phyloP scores from a whole-genome alignment of 2,888 invertebrate genomes.

The Bimastos eiseni region DNA sequence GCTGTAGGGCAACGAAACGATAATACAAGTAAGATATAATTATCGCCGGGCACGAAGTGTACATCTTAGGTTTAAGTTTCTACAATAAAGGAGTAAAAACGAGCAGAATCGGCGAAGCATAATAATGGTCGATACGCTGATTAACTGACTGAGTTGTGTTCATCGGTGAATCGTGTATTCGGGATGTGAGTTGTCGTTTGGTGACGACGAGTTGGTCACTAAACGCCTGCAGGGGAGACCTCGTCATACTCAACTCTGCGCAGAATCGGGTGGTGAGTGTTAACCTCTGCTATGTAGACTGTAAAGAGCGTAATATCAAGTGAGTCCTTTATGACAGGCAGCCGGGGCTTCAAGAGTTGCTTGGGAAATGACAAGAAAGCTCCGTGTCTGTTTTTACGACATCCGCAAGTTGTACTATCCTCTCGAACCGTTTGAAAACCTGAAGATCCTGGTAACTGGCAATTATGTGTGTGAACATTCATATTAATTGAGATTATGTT shows the following conservation, averaged over 20 bases:
- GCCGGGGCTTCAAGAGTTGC: background rate
- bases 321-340: background rate
- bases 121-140: background rate
- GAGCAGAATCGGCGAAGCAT: background rate
- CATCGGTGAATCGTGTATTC: background rate
- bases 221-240: background rate
- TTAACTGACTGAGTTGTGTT: background rate
- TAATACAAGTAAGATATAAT: background rate
- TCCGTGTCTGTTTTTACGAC: background rate
- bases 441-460: background rate
- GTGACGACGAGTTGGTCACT: background rate
- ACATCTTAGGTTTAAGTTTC: background rate
- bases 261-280: background rate
- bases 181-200: background rate
- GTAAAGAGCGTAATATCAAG: background rate
- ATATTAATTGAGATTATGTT: background rate
- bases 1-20: background rate
- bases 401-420: background rate
- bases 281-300: background rate
- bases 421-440: background rate
- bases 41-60: too few species aligned
- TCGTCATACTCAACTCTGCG: conserved; percentile 2
- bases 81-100: background rate
- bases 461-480: background rate
- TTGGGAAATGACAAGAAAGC: conserved; percentile 4